phyloP scores from a whole-genome alignment of 2,113 vertebrate genomes.

The Sander vitreus region DNA sequence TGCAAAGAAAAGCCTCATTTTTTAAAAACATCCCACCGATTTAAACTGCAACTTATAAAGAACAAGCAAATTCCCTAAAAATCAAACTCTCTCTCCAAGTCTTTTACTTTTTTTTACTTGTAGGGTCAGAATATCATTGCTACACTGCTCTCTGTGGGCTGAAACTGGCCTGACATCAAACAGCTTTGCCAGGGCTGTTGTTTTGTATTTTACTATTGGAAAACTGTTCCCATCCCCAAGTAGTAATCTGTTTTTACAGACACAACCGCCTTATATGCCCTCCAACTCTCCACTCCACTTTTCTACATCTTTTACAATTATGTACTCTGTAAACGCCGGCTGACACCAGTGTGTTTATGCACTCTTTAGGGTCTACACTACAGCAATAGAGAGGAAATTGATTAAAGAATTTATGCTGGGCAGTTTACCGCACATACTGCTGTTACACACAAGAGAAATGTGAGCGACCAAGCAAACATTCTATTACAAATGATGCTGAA shows the following conservation, averaged over 20 bases:
- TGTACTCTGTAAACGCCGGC: conserved; percentile 20
- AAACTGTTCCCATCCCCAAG: conserved; percentile 21
- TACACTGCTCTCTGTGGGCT: conserved; percentile 25
- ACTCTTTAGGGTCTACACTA: conserved; percentile 51
- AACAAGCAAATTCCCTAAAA: conserved; percentile 17
- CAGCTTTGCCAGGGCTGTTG: conserved; percentile 16
- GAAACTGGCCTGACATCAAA: conserved; percentile 36
- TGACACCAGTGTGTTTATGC: conserved; percentile 42
- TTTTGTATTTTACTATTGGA: conserved; percentile 36
- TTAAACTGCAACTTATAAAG: background rate
- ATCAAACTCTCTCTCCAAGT: background rate
- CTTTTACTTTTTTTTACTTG: background rate
- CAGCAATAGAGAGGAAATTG: conserved; percentile 42
- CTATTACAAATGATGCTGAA: conserved; percentile 53
- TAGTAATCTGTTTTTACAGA: conserved; percentile 42
- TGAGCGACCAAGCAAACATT: conserved; percentile 56
- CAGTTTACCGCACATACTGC: conserved; percentile 29
- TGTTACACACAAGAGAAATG: conserved; percentile 50
- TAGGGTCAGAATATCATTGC: conserved; percentile 20
- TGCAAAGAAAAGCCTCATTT: background rate
- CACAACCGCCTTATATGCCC: conserved; percentile 2
- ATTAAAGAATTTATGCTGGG: conserved; percentile 45
- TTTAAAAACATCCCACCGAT: background rate
- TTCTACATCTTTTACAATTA: conserved; percentile 32
- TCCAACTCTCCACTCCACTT: conserved; percentile 17